Percentiles rank a stretch among this genome's conserved stretches.
Evolutionary conservation across 2,797 vertebrate species (phyloP).

Genomic region (Yasuhikotakia modesta): DNA sequence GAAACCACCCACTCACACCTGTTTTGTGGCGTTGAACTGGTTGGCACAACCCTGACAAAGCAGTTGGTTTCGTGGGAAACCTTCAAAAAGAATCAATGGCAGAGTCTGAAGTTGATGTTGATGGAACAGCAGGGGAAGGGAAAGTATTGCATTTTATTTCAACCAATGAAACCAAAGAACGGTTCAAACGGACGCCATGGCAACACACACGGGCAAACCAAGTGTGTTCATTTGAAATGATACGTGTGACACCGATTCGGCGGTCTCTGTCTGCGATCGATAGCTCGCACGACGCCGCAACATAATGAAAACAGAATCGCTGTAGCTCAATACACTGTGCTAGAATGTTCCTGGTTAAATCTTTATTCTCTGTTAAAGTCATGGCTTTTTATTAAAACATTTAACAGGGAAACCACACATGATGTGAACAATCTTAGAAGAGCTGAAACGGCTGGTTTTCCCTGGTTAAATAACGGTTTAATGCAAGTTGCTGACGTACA

Average conservation of each 20-base stretch:
- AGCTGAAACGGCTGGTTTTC: not conserved
- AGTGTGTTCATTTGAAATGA: not conserved
- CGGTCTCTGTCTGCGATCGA: not conserved
- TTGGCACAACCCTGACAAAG: constrained; percentile 1
- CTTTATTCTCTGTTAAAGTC: not conserved
- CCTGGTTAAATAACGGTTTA: constrained; percentile 1
- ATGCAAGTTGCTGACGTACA: not conserved
- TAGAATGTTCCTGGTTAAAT: constrained; percentile 1
- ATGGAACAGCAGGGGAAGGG: constrained; percentile 24
- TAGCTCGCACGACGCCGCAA: not conserved
- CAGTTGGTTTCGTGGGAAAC: constrained; percentile 22
- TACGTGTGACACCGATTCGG: not conserved
- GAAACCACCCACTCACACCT: constrained; percentile 11
- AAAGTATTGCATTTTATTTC: constrained; percentile 30
- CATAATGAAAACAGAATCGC: not conserved
- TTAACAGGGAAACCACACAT: not conserved
- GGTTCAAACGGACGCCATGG: constrained; percentile 4
- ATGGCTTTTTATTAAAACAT: not conserved
- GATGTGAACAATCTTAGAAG: not conserved
- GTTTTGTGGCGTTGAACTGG: constrained; percentile 20
- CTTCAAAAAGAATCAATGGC: constrained; percentile 12
- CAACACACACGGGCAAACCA: not conserved
- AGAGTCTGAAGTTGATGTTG: not conserved
- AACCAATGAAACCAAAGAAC: constrained; percentile 26
- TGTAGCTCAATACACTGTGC: not conserved